phyloP scores from a whole-genome alignment of 1,140 invertebrate genomes.

The Bilobella aurantiaca region DNA sequence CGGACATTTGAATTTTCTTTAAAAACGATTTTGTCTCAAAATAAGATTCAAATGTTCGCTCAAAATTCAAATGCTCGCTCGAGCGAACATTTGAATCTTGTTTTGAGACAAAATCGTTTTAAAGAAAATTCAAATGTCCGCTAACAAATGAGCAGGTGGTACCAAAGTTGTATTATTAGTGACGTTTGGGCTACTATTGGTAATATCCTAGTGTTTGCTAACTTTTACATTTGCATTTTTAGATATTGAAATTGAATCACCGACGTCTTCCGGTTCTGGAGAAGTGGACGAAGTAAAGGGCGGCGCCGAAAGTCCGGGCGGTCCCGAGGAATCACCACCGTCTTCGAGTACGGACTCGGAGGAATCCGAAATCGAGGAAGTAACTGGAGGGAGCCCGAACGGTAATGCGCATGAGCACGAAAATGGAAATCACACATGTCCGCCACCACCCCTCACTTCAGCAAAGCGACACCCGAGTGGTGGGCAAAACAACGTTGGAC shows the following conservation, averaged over 20 bases:
- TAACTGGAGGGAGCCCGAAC: neutral
- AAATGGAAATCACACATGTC: neutral
- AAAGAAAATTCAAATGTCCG: too few species aligned
- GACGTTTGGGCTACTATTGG: too few species aligned
- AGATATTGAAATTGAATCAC: constrained; percentile 32
- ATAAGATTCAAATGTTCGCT: too few species aligned
- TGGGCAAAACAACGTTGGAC: neutral
- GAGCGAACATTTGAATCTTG: too few species aligned
- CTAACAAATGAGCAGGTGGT: too few species aligned
- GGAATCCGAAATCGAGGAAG: neutral
- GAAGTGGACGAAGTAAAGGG: neutral
- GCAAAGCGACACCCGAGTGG: constrained; percentile 4
- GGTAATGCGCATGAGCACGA: neutral
- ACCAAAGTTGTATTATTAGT: too few species aligned
- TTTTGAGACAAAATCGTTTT: too few species aligned
- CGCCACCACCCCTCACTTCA: neutral
- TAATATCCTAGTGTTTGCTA: neutral
- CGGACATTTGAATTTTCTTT: too few species aligned
- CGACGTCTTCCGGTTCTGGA: constrained; percentile 23
- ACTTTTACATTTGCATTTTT: constrained; percentile 3
- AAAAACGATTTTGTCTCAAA: too few species aligned
- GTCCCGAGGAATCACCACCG: too few species aligned
- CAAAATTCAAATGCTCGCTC: too few species aligned
- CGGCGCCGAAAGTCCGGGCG: neutral
- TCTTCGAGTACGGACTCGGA: neutral